Conservation (phyloP, 2,113 vertebrate species). For the Eulacestoma nigropectus region DNA sequence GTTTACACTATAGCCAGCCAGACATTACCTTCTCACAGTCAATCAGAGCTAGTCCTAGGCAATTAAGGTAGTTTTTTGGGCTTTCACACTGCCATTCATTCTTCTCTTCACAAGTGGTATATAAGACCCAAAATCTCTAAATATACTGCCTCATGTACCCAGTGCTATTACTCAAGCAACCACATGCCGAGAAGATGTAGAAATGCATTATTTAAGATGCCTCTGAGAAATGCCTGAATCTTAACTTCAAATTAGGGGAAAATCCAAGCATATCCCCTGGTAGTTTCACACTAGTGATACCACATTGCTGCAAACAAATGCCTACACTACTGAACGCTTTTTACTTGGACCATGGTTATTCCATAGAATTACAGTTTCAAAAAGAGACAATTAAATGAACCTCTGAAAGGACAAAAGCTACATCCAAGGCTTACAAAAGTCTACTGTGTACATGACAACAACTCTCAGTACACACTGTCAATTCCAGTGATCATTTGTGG, state of each 20-base stretch:
- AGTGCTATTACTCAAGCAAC: neutral
- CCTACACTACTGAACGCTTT: neutral
- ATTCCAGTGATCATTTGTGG: neutral
- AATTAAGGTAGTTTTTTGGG: neutral
- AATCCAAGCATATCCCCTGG: neutral
- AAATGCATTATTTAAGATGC: neutral
- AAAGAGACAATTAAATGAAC: neutral
- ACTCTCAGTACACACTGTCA: neutral
- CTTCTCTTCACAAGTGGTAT: neutral
- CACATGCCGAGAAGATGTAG: neutral
- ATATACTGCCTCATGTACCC: neutral
- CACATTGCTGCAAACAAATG: neutral
- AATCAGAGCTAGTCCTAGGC: neutral
- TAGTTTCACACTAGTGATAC: neutral
- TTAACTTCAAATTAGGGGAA: neutral
- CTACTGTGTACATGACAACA: neutral
- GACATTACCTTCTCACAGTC: constrained; percentile 20
- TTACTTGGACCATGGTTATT: neutral
- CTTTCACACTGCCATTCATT: neutral
- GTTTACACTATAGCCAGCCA: neutral
- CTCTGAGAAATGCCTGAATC: neutral
- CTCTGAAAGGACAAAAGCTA: neutral
- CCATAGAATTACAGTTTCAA: neutral
- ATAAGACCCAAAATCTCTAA: neutral
- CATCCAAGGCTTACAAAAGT: neutral